Conservation (phyloP, 1,140 invertebrate genomes). For the Atopsyche davidsoni region DNA sequence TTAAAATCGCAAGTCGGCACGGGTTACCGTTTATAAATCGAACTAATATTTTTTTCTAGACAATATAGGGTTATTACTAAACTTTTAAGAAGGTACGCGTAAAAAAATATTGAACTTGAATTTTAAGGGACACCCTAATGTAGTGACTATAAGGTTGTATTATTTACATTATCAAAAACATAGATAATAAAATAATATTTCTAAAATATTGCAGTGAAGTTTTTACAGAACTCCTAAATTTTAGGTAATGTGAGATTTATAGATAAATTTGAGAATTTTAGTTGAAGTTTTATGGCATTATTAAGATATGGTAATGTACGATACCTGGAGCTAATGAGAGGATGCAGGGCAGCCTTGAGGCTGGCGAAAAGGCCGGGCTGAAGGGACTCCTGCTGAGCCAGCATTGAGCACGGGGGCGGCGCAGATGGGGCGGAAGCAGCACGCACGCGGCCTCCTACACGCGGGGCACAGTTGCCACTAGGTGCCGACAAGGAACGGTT, state of each 20-base stretch:
- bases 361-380: constrained; percentile 62
- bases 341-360: constrained; percentile 59
- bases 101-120: no score
- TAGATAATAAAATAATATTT: no score
- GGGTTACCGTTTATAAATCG: no score
- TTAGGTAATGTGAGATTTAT: background rate
- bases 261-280: background rate
- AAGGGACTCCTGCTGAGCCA: constrained; percentile 60
- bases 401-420: constrained; percentile 33
- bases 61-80: no score
- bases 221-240: no score
- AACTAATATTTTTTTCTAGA: no score
- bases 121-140: no score
- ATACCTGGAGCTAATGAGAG: constrained; percentile 58
- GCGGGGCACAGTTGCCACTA: constrained; percentile 22
- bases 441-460: constrained; percentile 14
- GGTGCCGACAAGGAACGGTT: constrained; percentile 36
- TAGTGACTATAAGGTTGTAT: no score
- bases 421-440: constrained; percentile 32
- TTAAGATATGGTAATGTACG: background rate
- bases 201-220: no score
- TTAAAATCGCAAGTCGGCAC: no score
- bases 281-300: background rate
- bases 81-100: no score
- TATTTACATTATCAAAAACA: no score